Conservation (phyloP, 2,797 vertebrate genomes). For the Lacerta viridis region DNA sequence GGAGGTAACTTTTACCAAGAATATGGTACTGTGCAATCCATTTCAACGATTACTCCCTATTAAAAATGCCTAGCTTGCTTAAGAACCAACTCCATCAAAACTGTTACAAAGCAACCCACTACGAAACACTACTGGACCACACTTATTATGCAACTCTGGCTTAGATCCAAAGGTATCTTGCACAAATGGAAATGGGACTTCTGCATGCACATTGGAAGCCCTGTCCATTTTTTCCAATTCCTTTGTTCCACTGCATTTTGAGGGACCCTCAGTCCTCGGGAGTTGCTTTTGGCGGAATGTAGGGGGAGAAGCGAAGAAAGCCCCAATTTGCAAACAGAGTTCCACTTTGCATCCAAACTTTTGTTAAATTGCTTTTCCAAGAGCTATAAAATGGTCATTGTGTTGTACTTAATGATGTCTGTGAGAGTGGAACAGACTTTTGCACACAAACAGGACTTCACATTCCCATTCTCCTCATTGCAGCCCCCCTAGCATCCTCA, state of each 20-base stretch:
- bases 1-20: neutral
- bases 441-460: too few relatives aligned
- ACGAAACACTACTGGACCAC: slow-evolving; percentile 24
- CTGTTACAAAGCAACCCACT: slow-evolving; percentile 4
- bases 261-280: neutral
- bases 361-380: slow-evolving; percentile 18
- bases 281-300: neutral
- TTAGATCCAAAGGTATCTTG: neutral
- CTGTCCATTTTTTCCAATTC: neutral
- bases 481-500: too few relatives aligned
- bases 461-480: too few relatives aligned
- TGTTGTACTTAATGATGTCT: too few relatives aligned
- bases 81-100: slow-evolving; percentile 18
- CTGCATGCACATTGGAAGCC: neutral
- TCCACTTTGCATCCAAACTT: neutral
- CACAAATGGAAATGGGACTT: neutral
- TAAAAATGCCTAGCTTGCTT: slow-evolving; percentile 8
- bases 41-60: rapidly evolving
- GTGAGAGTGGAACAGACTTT: too few relatives aligned
- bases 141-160: neutral
- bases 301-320: neutral
- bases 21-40: neutral
- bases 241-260: neutral
- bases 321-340: neutral
- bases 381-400: slow-evolving; percentile 13